Evolutionary conservation across 2,113 vertebrate species (phyloP).

Genomic region (Malaclemys terrapin): DNA sequence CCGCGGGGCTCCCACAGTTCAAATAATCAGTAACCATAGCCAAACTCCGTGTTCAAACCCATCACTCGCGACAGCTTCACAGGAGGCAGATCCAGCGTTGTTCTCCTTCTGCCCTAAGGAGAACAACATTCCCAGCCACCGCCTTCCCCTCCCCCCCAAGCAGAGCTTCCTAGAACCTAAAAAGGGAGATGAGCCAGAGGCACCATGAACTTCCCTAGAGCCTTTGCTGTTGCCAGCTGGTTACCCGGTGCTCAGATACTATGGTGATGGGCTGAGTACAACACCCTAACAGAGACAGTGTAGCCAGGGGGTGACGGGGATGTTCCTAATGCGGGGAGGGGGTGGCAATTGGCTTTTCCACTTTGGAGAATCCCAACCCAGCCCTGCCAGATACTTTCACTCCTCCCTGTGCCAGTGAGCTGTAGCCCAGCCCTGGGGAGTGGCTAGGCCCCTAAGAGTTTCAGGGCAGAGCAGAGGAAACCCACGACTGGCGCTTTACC

Average conservation of each 20-base stretch:
- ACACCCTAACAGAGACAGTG: neutral
- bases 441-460: neutral
- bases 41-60: neutral
- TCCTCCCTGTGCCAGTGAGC: neutral
- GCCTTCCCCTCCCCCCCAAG: neutral
- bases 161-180: neutral
- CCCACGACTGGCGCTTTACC: conserved; percentile 67
- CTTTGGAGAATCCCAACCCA: fast-evolving
- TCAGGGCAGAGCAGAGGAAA: neutral
- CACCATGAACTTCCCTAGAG: neutral
- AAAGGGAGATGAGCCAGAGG: neutral
- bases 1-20: neutral
- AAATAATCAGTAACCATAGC: neutral
- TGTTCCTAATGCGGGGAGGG: neutral
- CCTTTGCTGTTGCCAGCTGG: neutral
- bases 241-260: neutral
- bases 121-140: neutral
- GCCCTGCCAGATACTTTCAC: fast-evolving
- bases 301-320: neutral
- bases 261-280: neutral
- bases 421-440: neutral
- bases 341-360: neutral
- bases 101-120: neutral
- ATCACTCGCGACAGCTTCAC: neutral
- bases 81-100: neutral